A percentile compares a stretch with the other conserved stretches of the same genome.
Evolutionary conservation across 2,888 invertebrate species (phyloP).

Genomic region (Andrena bicolor): DNA sequence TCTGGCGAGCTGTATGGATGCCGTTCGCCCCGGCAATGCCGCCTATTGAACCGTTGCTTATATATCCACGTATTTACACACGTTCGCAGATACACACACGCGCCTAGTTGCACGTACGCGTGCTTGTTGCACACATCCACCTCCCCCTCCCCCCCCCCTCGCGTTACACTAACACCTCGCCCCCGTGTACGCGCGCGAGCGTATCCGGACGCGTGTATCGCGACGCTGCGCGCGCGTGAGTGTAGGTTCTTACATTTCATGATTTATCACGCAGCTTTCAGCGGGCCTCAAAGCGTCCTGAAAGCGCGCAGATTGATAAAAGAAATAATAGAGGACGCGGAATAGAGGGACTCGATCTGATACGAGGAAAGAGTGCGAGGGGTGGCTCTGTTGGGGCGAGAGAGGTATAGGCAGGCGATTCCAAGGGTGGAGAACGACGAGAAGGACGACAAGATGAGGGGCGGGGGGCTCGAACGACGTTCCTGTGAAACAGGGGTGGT

Average conservation of each 20-base stretch:
- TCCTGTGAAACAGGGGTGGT: conserved; percentile 61
- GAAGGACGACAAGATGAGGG: conserved; percentile 51
- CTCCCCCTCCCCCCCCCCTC: background rate
- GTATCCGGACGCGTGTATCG: conserved; percentile 41
- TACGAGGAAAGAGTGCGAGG: conserved; percentile 69
- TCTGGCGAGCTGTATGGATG: conserved; percentile 83
- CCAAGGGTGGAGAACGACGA: conserved; percentile 60
- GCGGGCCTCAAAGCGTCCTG: conserved; percentile 83
- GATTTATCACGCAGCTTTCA: conserved; percentile 85
- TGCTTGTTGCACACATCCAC: conserved; percentile 54
- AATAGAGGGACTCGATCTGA: conserved; percentile 83
- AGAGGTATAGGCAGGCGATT: conserved; percentile 35
- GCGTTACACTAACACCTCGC: conserved; percentile 51
- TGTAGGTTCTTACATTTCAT: conserved; percentile 84
- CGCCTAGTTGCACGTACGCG: conserved; percentile 8
- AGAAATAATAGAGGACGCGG: conserved; percentile 84
- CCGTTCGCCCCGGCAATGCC: conserved; percentile 82
- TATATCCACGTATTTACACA: conserved; percentile 69
- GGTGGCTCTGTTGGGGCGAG: conserved; percentile 37
- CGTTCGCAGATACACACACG: conserved; percentile 21
- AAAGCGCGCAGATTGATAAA: conserved; percentile 85
- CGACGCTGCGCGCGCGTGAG: conserved; percentile 60
- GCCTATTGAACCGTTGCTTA: conserved; percentile 83
- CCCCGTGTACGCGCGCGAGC: background rate
- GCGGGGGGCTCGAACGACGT: conserved; percentile 59